Evolutionary conservation across 2,888 invertebrate species (phyloP).

Genomic region (Microplitis deprimator): DNA sequence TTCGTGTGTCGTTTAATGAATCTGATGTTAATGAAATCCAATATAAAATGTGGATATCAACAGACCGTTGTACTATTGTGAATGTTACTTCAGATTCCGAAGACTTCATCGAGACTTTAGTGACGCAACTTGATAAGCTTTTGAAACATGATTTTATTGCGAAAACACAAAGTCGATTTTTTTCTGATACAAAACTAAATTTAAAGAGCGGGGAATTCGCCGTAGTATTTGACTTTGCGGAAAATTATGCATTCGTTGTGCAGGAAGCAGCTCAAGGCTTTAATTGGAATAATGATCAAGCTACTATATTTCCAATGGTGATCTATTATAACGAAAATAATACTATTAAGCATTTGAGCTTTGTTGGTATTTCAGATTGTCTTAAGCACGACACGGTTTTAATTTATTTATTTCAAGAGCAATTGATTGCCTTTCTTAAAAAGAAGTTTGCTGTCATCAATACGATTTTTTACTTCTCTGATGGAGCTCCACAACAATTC

Average conservation of each 20-base stretch:
- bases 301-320: too few species aligned
- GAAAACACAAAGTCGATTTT: conserved; percentile 11
- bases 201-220: background rate
- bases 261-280: background rate
- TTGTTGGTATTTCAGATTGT: conserved; percentile 10
- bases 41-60: conserved; percentile 5
- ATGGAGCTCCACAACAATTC: conserved; percentile 22
- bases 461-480: background rate
- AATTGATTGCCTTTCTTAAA: conserved; percentile 11
- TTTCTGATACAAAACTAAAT: background rate
- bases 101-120: background rate
- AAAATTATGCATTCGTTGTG: conserved; percentile 17
- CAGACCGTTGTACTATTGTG: background rate
- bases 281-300: too few species aligned
- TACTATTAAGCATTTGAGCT: background rate
- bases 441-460: background rate
- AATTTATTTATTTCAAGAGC: conserved; percentile 1
- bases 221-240: background rate
- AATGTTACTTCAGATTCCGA: background rate
- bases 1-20: background rate
- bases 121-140: background rate
- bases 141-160: background rate
- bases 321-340: conserved; percentile 10
- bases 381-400: conserved; percentile 1
- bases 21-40: background rate